A percentile compares a stretch with the other conserved stretches of the same genome.
phyloP scores from a whole-genome alignment of 2,797 vertebrate genomes.

The Muraenolepis orangiensis region DNA sequence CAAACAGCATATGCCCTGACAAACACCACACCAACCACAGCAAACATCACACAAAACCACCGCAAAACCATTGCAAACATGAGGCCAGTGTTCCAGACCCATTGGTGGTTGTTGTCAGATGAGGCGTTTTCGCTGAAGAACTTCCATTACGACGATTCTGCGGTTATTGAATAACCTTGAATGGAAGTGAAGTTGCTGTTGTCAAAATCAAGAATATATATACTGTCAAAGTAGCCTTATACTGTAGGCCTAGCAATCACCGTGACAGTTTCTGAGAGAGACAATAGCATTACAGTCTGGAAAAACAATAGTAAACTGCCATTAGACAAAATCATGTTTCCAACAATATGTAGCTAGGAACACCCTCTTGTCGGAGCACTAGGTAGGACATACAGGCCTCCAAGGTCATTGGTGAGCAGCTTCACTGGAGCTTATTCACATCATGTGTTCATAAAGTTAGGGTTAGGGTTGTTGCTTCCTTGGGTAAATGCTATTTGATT shows the following conservation, averaged over 20 bases:
- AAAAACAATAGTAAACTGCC: not conserved
- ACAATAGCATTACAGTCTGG: not conserved
- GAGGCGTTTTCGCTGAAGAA: not conserved
- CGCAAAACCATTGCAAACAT: not conserved
- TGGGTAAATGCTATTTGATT: not conserved
- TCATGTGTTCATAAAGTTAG: not conserved
- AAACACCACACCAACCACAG: too few species aligned
- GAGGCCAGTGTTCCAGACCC: not conserved
- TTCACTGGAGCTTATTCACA: not conserved
- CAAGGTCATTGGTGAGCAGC: not conserved
- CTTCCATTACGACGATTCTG: too few species aligned
- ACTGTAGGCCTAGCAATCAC: not conserved
- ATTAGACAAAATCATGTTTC: not conserved
- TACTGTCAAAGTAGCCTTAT: not conserved
- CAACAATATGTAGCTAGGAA: not conserved
- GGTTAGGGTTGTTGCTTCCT: too few species aligned
- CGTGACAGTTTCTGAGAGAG: not conserved
- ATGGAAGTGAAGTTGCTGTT: not conserved
- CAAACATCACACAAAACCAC: too few species aligned
- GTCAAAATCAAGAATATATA: not conserved
- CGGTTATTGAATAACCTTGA: not conserved
- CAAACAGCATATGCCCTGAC: not conserved
- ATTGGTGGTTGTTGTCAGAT: not conserved
- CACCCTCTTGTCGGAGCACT: not conserved
- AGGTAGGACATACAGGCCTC: not conserved